These are phyloP conservation scores for Diploptera punctata DNA, from an alignment of 2,888 invertebrate genomes.

Conservation along the genomic window DNA sequence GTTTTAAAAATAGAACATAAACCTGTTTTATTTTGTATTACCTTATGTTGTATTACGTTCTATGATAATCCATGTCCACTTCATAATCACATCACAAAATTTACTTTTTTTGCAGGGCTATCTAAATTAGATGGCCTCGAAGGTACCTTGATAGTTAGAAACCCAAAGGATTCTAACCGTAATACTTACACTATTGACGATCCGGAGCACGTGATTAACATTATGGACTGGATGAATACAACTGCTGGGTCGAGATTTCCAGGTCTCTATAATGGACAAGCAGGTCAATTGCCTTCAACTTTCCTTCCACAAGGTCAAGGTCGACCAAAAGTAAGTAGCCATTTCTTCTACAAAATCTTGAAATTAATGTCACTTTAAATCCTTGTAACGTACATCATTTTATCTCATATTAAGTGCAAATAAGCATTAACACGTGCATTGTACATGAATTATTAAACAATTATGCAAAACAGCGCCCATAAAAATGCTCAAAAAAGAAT, in stretches of 20 bases:
- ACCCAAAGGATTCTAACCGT: constrained; percentile 3
- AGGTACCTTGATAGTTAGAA: neutral
- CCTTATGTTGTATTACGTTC: too few relatives aligned
- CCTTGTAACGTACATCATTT: too few relatives aligned
- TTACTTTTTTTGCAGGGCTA: constrained; percentile 13
- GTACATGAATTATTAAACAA: neutral
- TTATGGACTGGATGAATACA: neutral
- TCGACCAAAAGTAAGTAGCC: neutral
- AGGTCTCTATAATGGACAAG: neutral
- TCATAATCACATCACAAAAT: too few relatives aligned
- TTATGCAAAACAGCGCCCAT: neutral
- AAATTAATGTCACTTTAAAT: too few relatives aligned
- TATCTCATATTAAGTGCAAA: too few relatives aligned
- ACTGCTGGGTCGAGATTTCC: constrained; percentile 7
- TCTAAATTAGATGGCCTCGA: constrained; percentile 14
- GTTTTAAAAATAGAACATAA: too few relatives aligned
- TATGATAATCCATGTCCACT: too few relatives aligned
- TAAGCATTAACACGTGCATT: too few relatives aligned
- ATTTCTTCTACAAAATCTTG: too few relatives aligned
- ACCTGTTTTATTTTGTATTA: too few relatives aligned
- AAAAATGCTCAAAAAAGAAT: neutral
- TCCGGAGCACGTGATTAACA: neutral
- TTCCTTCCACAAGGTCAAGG: constrained; percentile 3
- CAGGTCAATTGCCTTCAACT: neutral
- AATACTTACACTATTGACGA: neutral